Evolutionary conservation across 2,113 vertebrate genomes (phyloP), one percentile per base, ranked within the genome.

Genomic region (Cyanocitta stelleri): DNA sequence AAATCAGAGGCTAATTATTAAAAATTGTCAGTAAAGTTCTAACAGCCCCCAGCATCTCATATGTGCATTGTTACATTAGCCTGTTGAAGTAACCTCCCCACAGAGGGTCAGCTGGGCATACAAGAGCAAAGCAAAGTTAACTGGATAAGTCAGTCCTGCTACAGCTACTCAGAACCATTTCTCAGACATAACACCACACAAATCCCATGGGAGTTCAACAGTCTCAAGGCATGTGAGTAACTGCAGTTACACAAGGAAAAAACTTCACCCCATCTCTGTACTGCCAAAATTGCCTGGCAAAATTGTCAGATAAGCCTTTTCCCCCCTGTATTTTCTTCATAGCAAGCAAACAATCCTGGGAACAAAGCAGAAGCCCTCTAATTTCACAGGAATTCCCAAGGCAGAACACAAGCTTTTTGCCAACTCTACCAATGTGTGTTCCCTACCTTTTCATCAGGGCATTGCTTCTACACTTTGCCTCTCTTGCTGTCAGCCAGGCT

Each of bases 401-500:
- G 56, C 27, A 52, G 63, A 76, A 58, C n/a, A 85, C 12, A 59
- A 78, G 7, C 17, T 33, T 92, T 61, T 33, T n/a, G n/a, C 46
- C 78, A 90, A 48, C 18, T 39, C 59, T 51, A 24, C 13, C 46
- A 43, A 5, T 3, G 20, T 3, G 20, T 11, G 22, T 24, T 94
- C 66, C 93, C 58, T 95, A 95, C 95, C 96, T 96, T 96, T 84
- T 82, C 77, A 95, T 95, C 96, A 95, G 87, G 91, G 84, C 96
- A 97, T 97, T 92, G 94, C 89, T 95, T 91, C 91, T 85, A 85
- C 37, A 39, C 44, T 95, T 91, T n/a, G 64, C 22, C n/a, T 77
- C 64, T 91, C 80, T 46, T 22, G 89, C 87, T 87, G 76, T 83
- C 62, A 72, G 81, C 41, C 92, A 94, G 87, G 93, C 48, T 92